Evolutionary conservation across 2,113 vertebrate genomes (phyloP).

Genomic region (Nettapus auritus): DNA sequence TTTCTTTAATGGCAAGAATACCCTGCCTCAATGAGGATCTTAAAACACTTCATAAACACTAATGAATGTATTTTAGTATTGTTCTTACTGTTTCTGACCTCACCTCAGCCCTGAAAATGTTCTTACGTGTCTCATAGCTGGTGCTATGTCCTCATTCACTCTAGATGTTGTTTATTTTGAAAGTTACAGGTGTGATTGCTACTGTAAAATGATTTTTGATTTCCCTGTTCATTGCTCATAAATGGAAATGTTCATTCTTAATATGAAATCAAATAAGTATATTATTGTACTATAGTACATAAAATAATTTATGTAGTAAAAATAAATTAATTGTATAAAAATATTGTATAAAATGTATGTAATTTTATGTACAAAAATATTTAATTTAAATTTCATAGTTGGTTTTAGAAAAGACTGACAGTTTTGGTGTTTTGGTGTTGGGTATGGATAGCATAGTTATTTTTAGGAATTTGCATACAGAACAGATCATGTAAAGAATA

Average conservation of each 20-base stretch:
- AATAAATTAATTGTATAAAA: too few species aligned
- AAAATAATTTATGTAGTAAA: too few species aligned
- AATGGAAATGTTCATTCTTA: background rate
- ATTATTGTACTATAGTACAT: background rate
- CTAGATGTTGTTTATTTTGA: background rate
- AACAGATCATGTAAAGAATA: background rate
- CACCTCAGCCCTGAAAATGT: background rate
- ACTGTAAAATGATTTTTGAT: background rate
- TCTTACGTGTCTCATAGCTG: background rate
- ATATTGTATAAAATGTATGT: too few species aligned
- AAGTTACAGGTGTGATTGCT: background rate
- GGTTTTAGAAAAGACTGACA: background rate
- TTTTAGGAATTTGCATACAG: background rate
- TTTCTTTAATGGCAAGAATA: conserved; percentile 6
- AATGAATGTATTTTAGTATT: background rate
- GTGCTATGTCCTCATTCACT: background rate
- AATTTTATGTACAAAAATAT: too few species aligned
- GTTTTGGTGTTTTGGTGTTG: background rate
- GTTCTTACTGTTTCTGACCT: background rate
- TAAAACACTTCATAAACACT: conserved; percentile 4
- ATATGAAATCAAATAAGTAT: background rate
- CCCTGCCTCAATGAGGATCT: background rate
- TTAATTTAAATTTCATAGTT: background rate
- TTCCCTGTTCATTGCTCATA: background rate
- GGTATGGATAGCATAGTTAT: background rate